Evolutionary conservation across 2,797 vertebrate species (phyloP), one percentile per base, ranked within the genome.

Genomic region (Lagocephalus sceleratus): DNA sequence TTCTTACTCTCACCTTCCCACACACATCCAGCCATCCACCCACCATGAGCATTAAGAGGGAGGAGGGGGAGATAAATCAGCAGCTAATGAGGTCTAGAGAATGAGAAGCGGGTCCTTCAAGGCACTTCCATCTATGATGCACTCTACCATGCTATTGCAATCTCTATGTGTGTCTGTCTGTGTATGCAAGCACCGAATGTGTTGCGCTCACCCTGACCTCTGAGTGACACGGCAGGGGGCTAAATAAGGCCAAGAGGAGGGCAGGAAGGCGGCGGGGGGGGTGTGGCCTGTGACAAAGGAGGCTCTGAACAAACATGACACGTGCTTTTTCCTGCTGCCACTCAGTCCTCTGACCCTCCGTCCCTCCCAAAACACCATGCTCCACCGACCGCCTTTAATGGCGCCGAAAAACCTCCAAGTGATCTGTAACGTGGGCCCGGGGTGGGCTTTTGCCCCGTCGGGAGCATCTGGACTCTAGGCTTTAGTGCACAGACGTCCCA

Each of bases 41-140:
- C 71, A 79, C 74, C 57, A 51, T 66, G 73, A 83, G 79, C 77
- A 81, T 76, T 72, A 82, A 59, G 62, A 63, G 71, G 66, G 60
- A 72, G 81, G 81, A 78, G 82, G 58, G 73, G 66, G 80, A 91
- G 91, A 91, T 91, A 90, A 92, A 93, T 91, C 80, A 85, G 88
- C 89, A 89, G 89, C 92, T 95, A 94, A 97, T 93, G 93, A 94
- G 93, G 90, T 90, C 90, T 90, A 85, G 86, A 90, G 92, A 93
- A 94, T 86, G 90, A 93, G 92, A 91, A 88, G 88, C 87, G 84
- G 90, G 89, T 91, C 92, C 91, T 92, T 89, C 90, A 84, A 89
- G 84, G 88, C 82, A 87, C 84, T 84, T 86, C 84, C 83, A 86
- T 85, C 81, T 80, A 85, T 76, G 83, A 86, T 85, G 84, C 85